Evolutionary conservation across 2,113 vertebrate species (phyloP).

Genomic region (Solenodon paradoxus): DNA sequence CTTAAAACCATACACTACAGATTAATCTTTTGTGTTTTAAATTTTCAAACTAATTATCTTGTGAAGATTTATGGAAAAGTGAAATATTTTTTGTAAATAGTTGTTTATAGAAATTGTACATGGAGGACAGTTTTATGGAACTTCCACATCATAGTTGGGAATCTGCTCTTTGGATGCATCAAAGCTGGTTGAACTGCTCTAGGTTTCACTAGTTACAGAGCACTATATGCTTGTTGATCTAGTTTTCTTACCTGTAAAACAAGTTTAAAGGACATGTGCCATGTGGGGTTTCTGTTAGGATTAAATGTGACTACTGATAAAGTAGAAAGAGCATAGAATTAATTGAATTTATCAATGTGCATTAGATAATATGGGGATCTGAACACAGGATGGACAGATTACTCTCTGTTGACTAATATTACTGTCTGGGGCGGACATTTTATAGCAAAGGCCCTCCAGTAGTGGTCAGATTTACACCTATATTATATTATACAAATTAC

Average conservation of each 20-base stretch:
- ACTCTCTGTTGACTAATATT: too few species aligned
- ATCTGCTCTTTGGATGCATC: not conserved
- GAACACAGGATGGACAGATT: too few species aligned
- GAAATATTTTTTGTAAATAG: not conserved
- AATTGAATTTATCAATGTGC: too few species aligned
- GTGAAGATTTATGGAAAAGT: not conserved
- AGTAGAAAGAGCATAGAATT: too few species aligned
- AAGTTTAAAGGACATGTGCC: not conserved
- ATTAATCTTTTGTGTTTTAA: not conserved
- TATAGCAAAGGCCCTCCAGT: too few species aligned
- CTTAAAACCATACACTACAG: not conserved
- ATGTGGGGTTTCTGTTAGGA: not conserved
- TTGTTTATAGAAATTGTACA: not conserved
- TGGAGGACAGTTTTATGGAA: not conserved
- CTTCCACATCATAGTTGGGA: accelerated
- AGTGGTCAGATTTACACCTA: too few species aligned
- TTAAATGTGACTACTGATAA: too few species aligned
- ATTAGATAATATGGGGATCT: too few species aligned
- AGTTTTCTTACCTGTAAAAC: not conserved
- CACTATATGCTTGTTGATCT: not conserved
- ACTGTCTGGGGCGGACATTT: too few species aligned
- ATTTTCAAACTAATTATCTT: not conserved
- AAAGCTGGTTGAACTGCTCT: not conserved
- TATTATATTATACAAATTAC: too few species aligned
- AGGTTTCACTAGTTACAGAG: not conserved